These are phyloP conservation scores for Dallia pectoralis DNA, from an alignment of 2,797 vertebrate genomes.

Conservation along the genomic window DNA sequence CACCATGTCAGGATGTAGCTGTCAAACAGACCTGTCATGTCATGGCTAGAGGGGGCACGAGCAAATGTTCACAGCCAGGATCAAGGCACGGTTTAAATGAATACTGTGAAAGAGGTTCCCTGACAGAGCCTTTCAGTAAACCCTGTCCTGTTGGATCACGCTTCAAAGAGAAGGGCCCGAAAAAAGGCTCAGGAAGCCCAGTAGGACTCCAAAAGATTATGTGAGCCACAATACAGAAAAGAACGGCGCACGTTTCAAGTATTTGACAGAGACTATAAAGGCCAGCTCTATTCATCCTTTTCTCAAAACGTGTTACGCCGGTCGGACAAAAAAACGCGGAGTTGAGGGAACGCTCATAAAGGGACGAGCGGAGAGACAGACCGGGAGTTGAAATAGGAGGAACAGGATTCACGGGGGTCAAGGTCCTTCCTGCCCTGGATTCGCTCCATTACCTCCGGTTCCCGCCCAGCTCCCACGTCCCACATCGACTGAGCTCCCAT, in stretches of 20 bases:
- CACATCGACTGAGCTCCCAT: neutral
- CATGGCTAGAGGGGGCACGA: conserved; percentile 13
- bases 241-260: conserved; percentile 16
- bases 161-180: conserved; percentile 36
- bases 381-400: conserved; percentile 44
- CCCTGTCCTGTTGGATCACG: conserved; percentile 40
- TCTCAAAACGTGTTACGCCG: conserved; percentile 18
- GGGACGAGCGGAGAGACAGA: conserved; percentile 20
- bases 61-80: conserved; percentile 22
- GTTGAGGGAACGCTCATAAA: conserved; percentile 17
- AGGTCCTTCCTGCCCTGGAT: conserved; percentile 24
- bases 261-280: conserved; percentile 51
- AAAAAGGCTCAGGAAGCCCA: too few relatives aligned
- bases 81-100: conserved; percentile 2
- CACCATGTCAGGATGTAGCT: conserved; percentile 36
- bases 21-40: conserved; percentile 27
- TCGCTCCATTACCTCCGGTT: conserved; percentile 11
- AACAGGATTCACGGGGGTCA: conserved; percentile 45
- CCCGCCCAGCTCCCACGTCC: conserved; percentile 1
- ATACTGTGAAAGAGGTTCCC: conserved; percentile 37
- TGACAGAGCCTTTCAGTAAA: conserved; percentile 31
- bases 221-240: neutral
- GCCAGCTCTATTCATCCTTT: conserved; percentile 45
- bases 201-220: too few relatives aligned
- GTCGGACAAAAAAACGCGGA: neutral